Evolutionary conservation across 2,113 vertebrate genomes (phyloP).

Genomic region (Bos indicus): DNA sequence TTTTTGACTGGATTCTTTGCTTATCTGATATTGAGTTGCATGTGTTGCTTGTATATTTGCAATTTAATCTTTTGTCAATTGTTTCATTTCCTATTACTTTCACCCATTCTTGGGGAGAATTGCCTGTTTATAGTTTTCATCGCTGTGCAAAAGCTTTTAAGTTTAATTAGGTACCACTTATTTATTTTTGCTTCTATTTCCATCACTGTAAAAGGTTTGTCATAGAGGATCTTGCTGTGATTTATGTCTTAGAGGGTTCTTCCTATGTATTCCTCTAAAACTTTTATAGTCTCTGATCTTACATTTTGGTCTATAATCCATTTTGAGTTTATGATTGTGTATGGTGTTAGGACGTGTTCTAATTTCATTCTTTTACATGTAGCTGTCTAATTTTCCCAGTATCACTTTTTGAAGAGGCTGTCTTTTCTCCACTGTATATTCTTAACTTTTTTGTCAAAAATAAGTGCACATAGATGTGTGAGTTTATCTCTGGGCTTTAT

Average conservation of each 20-base stretch:
- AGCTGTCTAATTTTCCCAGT: not conserved
- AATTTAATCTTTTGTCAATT: not conserved
- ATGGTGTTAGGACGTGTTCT: not conserved
- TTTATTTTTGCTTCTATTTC: not conserved
- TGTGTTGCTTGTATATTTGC: not conserved
- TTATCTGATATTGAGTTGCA: not conserved
- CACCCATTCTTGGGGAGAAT: not conserved
- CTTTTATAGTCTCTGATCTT: not conserved
- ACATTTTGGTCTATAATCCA: not conserved
- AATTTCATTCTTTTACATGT: not conserved
- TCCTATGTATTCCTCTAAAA: not conserved
- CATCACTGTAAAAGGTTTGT: not conserved
- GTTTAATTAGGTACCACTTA: not conserved
- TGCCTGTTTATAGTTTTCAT: not conserved
- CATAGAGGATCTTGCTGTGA: not conserved
- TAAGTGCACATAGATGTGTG: not conserved
- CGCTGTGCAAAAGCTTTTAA: not conserved
- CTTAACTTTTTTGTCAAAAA: not conserved
- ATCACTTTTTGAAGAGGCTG: not conserved
- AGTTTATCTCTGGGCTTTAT: not conserved
- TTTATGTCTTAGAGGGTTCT: not conserved
- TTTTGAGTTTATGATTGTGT: not conserved
- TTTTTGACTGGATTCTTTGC: not conserved
- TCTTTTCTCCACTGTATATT: not conserved
- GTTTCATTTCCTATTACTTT: not conserved